Base-by-base conservation (phyloP, 2,888 invertebrate genomes). In the Drosophila barbarae region DNA sequence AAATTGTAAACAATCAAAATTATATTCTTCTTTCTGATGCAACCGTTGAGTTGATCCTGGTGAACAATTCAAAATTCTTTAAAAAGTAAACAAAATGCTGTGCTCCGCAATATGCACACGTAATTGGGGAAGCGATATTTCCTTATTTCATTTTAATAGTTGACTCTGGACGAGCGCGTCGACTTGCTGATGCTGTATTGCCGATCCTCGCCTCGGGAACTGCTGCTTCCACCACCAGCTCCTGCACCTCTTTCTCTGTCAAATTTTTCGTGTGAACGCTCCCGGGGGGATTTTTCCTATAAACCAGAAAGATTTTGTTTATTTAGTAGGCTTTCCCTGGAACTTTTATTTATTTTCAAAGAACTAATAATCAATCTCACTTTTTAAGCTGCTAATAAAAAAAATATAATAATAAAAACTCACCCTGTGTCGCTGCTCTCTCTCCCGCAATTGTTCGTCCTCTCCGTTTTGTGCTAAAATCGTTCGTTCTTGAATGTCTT, bases 281-380 rank as follows among this genome's bases (percentile, higher is more conserved):
- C 93, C 76, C 94, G 94, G 7, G 95, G 95, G 46, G 95, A 95
- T 86, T 95, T 94, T 87, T 95, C 95, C 95, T 95, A 90, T 3
- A 39, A 50, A 35, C 1, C 7, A 39, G 7, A 34, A 56, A 10
- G 6, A 8, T 5, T 5, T 23, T 23, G 4, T 9, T 9, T n/a
- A 13, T 7, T 10, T 18, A 18, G 10, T 38, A 10, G 8, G 10
- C 4, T 5, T 10, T 23, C 3, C 23, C 23, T 4, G 23, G 23
- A 23, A 23, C 23, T 23, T 23, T 23, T 23, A 23, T 23, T 26
- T 1, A 18, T 18, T 18, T 18, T 18, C 18, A 18, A 18, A 18
- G 18, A 18, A 18, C 1, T 18, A 18, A 18, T 18, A 18, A 1
- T 18, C 18, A 1, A 18, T 18, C 18, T 18, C 18, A 1, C 18